phyloP scores from a whole-genome alignment of 2,113 vertebrate species.

The Rana temporaria region DNA sequence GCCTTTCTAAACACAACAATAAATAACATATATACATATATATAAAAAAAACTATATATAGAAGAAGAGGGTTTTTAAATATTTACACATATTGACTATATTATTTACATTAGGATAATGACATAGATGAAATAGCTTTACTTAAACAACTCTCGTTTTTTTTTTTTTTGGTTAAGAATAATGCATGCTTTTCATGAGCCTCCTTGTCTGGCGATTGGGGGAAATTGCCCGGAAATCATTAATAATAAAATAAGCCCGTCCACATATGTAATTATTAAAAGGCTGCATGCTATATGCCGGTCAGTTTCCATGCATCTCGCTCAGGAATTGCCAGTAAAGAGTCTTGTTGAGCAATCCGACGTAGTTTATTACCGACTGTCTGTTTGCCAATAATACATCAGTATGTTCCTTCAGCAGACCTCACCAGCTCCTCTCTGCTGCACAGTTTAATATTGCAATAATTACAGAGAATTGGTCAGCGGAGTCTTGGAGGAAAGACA shows the following conservation, averaged over 20 bases:
- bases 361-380: slow-evolving; percentile 6
- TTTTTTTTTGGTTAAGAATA: slow-evolving; percentile 22
- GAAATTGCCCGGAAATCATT: slow-evolving; percentile 43
- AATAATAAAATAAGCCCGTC: slow-evolving; percentile 48
- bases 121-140: background rate
- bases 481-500: slow-evolving; percentile 10
- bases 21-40: too few relatives aligned
- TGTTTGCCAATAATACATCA: slow-evolving; percentile 15
- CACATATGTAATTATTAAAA: slow-evolving; percentile 57
- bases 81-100: too few relatives aligned
- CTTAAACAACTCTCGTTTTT: slow-evolving; percentile 42
- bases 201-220: slow-evolving; percentile 33
- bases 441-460: slow-evolving; percentile 37
- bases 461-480: slow-evolving; percentile 31
- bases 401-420: background rate
- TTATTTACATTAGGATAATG: too few relatives aligned
- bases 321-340: slow-evolving; percentile 39
- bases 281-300: slow-evolving; percentile 42
- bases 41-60: too few relatives aligned
- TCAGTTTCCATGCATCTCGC: slow-evolving; percentile 42
- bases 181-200: slow-evolving; percentile 39
- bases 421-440: slow-evolving; percentile 22
- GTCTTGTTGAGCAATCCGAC: background rate
- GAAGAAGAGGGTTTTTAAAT: too few relatives aligned
- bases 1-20: too few relatives aligned